Evolutionary conservation across 2,888 invertebrate species (phyloP), one percentile per base, ranked within the genome.

Genomic region (Mamestra brassicae): DNA sequence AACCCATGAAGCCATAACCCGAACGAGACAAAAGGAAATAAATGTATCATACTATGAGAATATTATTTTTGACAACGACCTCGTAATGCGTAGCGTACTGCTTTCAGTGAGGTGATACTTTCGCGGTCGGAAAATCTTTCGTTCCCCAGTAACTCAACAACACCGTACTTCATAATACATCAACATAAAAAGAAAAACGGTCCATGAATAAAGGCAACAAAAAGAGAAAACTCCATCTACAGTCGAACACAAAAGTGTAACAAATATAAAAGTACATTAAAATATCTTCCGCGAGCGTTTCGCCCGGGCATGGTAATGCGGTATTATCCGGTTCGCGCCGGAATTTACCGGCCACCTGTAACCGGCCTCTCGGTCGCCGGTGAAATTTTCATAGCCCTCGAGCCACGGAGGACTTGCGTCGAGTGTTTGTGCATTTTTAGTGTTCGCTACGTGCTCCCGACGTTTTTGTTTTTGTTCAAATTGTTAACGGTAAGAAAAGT

Each of bases 311-410:
- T 85, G 80, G 89, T 88, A 90, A 89, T 88, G 80, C 88, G 82
- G 90, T 83, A 89, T 92, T 91, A 93, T 90, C 92, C 93, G 92
- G 91, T 76, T 86, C 78, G 78, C 81, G 81, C 87, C 86, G 87
- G 92, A 92, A 92, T 93, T 92, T 92, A 94, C 93, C 92, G 93
- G 91, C 94, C 94, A 95, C 95, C 95, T 94, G 94, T 94, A 92
- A 92, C 89, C 87, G 88, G 80, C 82, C 82, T 88, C 81, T 80
- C 79, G 73, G 82, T 83, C 78, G 82, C 81, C 88, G 88, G 89
- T 93, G 89, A 94, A 92, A 94, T 93, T 94, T 94, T 93, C 93
- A 94, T 92, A 89, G 88, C 89, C 83, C 90, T 91, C 89, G 85
- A 90, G 87, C 83, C 77, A 73, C 63, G 63, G 87, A 88, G 89